Base-by-base conservation (phyloP, 2,113 vertebrate species). In the Hippocampus abdominalis region DNA sequence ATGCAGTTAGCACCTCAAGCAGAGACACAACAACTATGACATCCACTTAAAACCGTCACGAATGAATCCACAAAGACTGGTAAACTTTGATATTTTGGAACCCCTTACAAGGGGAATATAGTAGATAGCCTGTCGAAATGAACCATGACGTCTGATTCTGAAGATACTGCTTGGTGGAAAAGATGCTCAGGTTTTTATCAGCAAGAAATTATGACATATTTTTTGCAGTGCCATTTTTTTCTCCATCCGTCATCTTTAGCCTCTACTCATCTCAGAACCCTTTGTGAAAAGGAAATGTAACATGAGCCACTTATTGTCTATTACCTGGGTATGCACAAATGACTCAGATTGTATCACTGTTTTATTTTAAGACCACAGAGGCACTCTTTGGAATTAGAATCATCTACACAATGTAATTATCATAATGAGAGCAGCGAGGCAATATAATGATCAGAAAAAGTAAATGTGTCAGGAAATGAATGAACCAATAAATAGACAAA, bases 241-340 rank as follows among this genome's bases (percentile, higher is more conserved):
- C 79, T 48, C 79, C 15, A 65, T 39, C 49, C 60, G 40, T 2
- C 75, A 51, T 77, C 54, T 71, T 64, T 69, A 42, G 64, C 69
- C 61, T 66, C 72, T 71, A 77, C 66, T 82, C 77, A 88, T 90
- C 81, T 79, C 70, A 77, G 86, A 79, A 46, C 70, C 72, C 25
- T 65, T 92, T 93, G 90, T 93, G 84, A 91, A 75, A 74, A 91
- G 91, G 88, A 91, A 92, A 93, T 92, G 90, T 91, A 85, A 75
- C 51, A 90, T 79, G 80, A 90, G 83, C 78, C 75, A 92, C 89
- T 90, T 79, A 84, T 90, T 57, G 77, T 78, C 81, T n/a, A 23
- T 11, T 54, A 54, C 81, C 76, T 81, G 90, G 84, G 91, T 92
- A 69, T 91, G 83, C 77, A 69, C 82, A 94, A 93, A 94, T 93